Percentiles rank a stretch among this genome's conserved stretches.
These are phyloP conservation scores for Phengaris alcon DNA, from an alignment of 2,888 invertebrate species.

Conservation along the genomic window DNA sequence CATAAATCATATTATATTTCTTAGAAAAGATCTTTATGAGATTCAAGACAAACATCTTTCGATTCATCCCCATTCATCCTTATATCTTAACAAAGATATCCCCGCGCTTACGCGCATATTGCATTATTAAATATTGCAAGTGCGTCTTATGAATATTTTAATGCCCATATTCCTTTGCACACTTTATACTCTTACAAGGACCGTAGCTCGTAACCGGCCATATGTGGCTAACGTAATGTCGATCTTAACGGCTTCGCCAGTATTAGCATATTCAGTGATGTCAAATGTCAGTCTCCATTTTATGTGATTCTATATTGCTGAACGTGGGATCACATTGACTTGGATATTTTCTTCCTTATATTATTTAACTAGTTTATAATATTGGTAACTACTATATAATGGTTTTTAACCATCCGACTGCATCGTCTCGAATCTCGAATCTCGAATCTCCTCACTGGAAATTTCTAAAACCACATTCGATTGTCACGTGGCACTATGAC, in stretches of 20 bases:
- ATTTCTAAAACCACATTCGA: no score
- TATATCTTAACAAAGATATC: neutral
- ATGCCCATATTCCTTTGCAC: conserved; percentile 19
- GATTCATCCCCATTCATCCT: neutral
- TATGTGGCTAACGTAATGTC: conserved; percentile 51
- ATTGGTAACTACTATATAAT: no score
- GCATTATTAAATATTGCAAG: neutral
- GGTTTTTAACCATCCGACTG: no score
- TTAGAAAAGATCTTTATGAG: no score
- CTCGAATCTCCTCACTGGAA: no score
- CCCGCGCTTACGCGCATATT: conserved; percentile 4
- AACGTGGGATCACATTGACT: conserved; percentile 19
- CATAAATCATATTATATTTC: no score
- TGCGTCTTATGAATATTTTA: conserved; percentile 15
- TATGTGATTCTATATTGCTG: conserved; percentile 10
- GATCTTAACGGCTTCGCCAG: conserved; percentile 40
- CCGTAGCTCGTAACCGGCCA: conserved; percentile 35
- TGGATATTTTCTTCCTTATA: conserved; percentile 24
- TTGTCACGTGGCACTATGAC: no score
- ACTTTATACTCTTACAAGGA: conserved; percentile 33
- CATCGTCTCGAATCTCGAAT: no score
- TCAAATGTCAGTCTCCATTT: conserved; percentile 35
- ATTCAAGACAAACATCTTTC: neutral
- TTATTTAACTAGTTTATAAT: neutral
- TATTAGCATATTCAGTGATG: conserved; percentile 34